Evolutionary conservation across 2,888 invertebrate species (phyloP).

Genomic region (Eulithis testata): DNA sequence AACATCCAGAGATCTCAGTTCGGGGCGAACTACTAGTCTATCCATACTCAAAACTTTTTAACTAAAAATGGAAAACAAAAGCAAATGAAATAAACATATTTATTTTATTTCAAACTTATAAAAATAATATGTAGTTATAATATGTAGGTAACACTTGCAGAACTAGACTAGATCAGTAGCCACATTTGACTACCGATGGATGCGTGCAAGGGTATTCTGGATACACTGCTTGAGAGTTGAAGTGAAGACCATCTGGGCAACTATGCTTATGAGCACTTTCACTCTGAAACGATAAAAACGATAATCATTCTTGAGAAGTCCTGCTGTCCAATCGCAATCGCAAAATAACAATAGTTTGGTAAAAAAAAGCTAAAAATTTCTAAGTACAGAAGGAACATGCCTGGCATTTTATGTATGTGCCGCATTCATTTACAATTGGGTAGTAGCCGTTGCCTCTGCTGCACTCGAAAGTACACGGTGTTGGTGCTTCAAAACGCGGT

Average conservation of each 20-base stretch:
- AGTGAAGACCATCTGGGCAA: slow-evolving; percentile 90
- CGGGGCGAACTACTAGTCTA: too few species aligned
- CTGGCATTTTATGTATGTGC: slow-evolving; percentile 87
- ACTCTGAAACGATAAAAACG: slow-evolving; percentile 69
- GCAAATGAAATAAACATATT: too few species aligned
- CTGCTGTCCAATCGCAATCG: background rate
- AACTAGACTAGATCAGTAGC: slow-evolving; percentile 48
- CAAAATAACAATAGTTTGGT: background rate
- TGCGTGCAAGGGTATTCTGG: too few species aligned
- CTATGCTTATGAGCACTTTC: slow-evolving; percentile 86
- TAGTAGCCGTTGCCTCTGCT: slow-evolving; percentile 50
- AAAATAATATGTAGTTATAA: too few species aligned
- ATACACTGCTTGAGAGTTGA: slow-evolving; percentile 85
- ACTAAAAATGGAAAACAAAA: too few species aligned
- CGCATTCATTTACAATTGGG: slow-evolving; percentile 86
- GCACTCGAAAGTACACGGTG: slow-evolving; percentile 26
- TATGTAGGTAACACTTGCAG: background rate
- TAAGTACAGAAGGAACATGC: slow-evolving; percentile 48
- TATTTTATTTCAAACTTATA: too few species aligned
- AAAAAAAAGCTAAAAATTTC: background rate
- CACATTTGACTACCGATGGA: slow-evolving; percentile 90
- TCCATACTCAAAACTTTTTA: too few species aligned
- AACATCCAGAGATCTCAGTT: too few species aligned
- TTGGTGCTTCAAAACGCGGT: too few species aligned
- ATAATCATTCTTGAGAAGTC: too few species aligned